Evolutionary conservation across 2,888 invertebrate species (phyloP), one percentile per base, ranked within the genome.

Genomic region (Yponomeuta malinellus): DNA sequence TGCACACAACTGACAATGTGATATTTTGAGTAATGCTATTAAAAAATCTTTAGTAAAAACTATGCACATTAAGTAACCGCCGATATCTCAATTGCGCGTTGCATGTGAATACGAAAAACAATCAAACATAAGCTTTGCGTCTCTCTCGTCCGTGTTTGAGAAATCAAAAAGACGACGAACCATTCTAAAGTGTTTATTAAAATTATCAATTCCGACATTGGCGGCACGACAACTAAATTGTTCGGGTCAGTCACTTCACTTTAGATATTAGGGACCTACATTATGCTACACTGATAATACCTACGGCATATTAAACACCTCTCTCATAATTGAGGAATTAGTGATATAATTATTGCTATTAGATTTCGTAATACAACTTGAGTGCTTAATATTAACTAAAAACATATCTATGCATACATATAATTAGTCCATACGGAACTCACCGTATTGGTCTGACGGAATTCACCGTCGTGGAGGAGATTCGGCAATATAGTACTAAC

Each of bases 1-100:
- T 43, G 81, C 83, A 83, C 79, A 83, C 78, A 78, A 73, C 74
- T 73, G 73, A 74, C 64, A 83, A 84, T 89, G 88, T 88, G 88
- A 89, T 88, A 88, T 88, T 88, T 88, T 88, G 83, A 79, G 84
- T 87, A 87, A 85, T 81, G 74, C 74, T 81, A 79, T 78, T 64
- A 64, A 31, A 64, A 64, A 64, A 64, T 64, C 29, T 29, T 64
- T 64, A 64, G 64, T 64, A 10, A 64, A 23, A 29, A 64, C 10
- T 10, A 10, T 10, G 31, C 23, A 64, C 31, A 6, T n/a, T 64
- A 64, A 43, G 43, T 43, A 43, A 8, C 5, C 8, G 43, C 9
- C 43, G 15, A 4, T 1, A 63, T 63, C 23, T 15, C 3, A 63
- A 15, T n/a, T 63, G 63, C 23, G 23, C 23, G 4, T 15, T 63